A percentile compares a stretch with the other conserved stretches of the same genome.
These are phyloP conservation scores for Apis dorsata DNA, from an alignment of 1,140 invertebrate genomes.

Conservation along the genomic window DNA sequence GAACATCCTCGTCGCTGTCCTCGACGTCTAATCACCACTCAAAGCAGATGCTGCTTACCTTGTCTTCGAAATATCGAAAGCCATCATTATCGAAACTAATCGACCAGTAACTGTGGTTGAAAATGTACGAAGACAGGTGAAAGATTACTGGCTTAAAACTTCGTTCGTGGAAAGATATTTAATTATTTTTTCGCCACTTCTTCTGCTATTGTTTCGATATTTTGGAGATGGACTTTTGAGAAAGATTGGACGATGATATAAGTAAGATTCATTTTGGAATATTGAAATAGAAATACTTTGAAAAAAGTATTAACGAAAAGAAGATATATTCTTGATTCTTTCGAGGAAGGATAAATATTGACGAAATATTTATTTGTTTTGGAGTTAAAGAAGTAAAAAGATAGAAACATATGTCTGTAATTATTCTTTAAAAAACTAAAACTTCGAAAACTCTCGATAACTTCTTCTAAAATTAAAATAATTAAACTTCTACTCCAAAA, in stretches of 20 bases:
- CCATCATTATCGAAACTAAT: slow-evolving; percentile 48
- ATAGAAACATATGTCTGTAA: no score
- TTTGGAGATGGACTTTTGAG: no score
- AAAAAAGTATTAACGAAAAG: no score
- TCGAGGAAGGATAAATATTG: no score
- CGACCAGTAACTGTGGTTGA: slow-evolving; percentile 22
- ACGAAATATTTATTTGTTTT: no score
- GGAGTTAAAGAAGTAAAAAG: no score
- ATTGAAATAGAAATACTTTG: no score
- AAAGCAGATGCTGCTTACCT: slow-evolving; percentile 22
- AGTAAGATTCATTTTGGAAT: no score
- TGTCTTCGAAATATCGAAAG: slow-evolving; percentile 41
- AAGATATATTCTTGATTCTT: no score
- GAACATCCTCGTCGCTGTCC: slow-evolving; percentile 2
- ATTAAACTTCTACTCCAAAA: neutral
- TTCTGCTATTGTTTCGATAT: neutral
- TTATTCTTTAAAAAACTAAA: no score
- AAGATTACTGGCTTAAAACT: neutral
- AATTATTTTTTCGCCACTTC: neutral
- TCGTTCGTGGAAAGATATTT: neutral
- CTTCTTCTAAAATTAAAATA: neutral
- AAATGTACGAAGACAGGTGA: slow-evolving; percentile 1
- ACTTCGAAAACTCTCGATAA: no score
- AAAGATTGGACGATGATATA: no score
- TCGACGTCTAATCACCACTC: slow-evolving; percentile 35